A percentile compares a stretch with the other conserved stretches of the same genome.
phyloP scores from a whole-genome alignment of 1,140 invertebrate genomes.

The Antheraea pernyi region DNA sequence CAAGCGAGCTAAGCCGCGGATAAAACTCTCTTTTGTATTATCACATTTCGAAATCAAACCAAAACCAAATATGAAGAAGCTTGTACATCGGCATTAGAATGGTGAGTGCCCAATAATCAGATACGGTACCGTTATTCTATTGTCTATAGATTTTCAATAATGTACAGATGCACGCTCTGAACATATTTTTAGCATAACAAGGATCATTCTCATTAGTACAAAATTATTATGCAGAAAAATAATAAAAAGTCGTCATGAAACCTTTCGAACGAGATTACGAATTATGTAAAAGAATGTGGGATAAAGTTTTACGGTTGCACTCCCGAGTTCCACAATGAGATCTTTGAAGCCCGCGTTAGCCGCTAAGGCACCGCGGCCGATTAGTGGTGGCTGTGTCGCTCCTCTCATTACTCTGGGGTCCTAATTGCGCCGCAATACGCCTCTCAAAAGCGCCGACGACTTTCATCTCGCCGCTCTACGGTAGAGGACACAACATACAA shows the following conservation, averaged over 20 bases:
- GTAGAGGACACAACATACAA: constrained; percentile 16
- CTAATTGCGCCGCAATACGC: constrained; percentile 62
- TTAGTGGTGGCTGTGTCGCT: constrained; percentile 70
- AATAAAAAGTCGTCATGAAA: neutral
- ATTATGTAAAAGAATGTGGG: neutral
- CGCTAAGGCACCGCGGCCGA: constrained; percentile 37
- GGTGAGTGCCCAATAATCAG: too few species aligned
- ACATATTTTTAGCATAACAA: neutral
- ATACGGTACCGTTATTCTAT: too few species aligned
- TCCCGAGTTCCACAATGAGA: constrained; percentile 1
- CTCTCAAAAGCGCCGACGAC: constrained; percentile 64
- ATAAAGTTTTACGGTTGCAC: neutral
- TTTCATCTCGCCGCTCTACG: constrained; percentile 62
- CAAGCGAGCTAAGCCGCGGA: too few species aligned
- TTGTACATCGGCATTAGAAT: too few species aligned
- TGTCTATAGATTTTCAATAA: neutral
- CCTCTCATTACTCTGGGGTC: constrained; percentile 61
- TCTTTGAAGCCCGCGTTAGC: constrained; percentile 1
- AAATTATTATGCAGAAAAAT: neutral
- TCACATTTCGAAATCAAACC: too few species aligned
- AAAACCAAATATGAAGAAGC: too few species aligned
- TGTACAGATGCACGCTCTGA: neutral
- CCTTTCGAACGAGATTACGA: neutral
- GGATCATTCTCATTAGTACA: neutral
- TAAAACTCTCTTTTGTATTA: too few species aligned